phyloP scores from a whole-genome alignment of 2,113 vertebrate genomes.

The Zapornia atra region DNA sequence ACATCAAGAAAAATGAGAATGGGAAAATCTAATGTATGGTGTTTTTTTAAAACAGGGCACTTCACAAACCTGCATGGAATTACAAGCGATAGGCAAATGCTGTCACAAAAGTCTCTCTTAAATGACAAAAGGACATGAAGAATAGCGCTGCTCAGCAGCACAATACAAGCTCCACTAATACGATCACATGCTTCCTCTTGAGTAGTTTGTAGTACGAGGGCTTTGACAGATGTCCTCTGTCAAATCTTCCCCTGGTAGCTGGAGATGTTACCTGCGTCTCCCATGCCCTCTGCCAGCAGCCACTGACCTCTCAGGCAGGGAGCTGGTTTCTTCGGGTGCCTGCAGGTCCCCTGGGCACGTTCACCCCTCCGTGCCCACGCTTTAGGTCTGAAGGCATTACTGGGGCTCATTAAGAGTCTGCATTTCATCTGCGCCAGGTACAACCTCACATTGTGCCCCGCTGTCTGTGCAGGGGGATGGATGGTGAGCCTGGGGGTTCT shows the following conservation, averaged over 20 bases:
- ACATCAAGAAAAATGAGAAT: slow-evolving; percentile 67
- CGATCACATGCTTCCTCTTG: background rate
- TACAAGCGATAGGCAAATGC: slow-evolving; percentile 48
- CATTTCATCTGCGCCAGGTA: background rate
- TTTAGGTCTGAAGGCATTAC: background rate
- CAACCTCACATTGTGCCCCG: fast-evolving
- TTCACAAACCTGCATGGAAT: slow-evolving; percentile 39
- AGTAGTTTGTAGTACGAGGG: slow-evolving; percentile 15
- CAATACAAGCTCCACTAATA: slow-evolving; percentile 41
- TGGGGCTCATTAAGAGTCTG: background rate
- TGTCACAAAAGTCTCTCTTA: slow-evolving; percentile 64
- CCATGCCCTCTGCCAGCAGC: background rate
- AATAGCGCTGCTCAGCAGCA: slow-evolving; percentile 37
- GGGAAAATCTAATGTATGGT: slow-evolving; percentile 31
- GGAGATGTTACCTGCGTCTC: background rate
- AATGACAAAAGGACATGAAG: slow-evolving; percentile 59
- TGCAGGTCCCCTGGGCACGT: background rate
- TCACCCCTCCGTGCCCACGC: fast-evolving
- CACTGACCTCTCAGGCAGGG: background rate
- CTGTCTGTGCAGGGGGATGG: no score
- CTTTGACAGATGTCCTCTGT: slow-evolving; percentile 51
- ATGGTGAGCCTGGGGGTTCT: background rate
- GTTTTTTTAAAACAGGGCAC: slow-evolving; percentile 15
- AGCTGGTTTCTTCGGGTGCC: background rate
- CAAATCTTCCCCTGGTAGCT: background rate